These are phyloP conservation scores for Drosophila neutralis DNA, from an alignment of 2,888 invertebrate genomes.

Conservation along the genomic window DNA sequence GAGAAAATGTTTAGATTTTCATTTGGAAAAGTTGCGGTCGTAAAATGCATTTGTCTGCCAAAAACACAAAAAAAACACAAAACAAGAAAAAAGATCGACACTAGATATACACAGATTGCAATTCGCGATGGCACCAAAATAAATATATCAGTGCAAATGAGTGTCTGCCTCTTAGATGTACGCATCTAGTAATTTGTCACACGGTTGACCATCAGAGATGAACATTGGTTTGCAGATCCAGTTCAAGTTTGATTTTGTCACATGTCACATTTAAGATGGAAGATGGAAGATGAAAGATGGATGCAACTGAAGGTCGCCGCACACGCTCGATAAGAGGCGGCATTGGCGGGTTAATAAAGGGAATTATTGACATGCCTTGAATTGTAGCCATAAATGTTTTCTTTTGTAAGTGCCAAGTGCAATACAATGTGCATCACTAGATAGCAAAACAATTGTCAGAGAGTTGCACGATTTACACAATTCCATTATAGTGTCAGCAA, in stretches of 20 bases:
- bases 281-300: neutral
- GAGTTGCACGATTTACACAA: neutral
- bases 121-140: constrained; percentile 11
- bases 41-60: constrained; percentile 41
- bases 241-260: constrained; percentile 46
- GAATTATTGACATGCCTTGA: constrained; percentile 12
- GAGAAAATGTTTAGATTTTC: constrained; percentile 46
- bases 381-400: constrained; percentile 31
- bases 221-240: constrained; percentile 21
- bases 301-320: constrained; percentile 39
- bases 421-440: constrained; percentile 3
- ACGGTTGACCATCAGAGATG: constrained; percentile 16
- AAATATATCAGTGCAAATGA: constrained; percentile 1
- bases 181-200: constrained; percentile 35
- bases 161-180: neutral
- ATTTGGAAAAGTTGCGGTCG: constrained; percentile 47
- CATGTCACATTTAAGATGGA: constrained; percentile 7
- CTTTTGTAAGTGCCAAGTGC: constrained; percentile 7
- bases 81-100: neutral
- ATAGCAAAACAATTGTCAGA: constrained; percentile 16
- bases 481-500: constrained; percentile 1
- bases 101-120: constrained; percentile 23
- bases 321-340: constrained; percentile 11
- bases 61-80: constrained; percentile 12
- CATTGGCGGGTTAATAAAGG: neutral